Base-by-base conservation (phyloP, 2,797 vertebrate genomes). In the Psittacula derbiana region DNA sequence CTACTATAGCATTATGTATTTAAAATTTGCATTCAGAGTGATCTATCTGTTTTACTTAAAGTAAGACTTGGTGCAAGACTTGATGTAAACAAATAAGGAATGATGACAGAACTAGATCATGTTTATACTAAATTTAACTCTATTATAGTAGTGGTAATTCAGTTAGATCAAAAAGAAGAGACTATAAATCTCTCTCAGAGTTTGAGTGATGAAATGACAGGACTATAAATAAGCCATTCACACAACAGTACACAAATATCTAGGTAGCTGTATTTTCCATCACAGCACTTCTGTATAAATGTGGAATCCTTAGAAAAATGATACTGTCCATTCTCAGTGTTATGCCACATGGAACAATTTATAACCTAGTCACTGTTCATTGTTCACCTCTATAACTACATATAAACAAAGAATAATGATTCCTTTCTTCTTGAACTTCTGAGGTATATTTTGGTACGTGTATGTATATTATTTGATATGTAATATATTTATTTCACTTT, bases 401-500 rank as follows among this genome's bases (percentile, higher is more conserved):
- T 31, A 55, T 65, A 66, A 65, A 86, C 67, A 76, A 58, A 62
- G 67, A 84, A 84, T 92, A 80, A 80, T 52, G 55, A 66, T 55
- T 75, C 47, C 31, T 88, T 83, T 94, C n/a, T 83, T 83, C 88
- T 20, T 90, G 62, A 81, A 79, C 33, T 84, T 61, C 62, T 81
- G 62, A 81, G 80, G 84, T 91, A 9, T 44, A 65, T 78, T 84
- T 79, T 21, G 16, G 30, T 86, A n/a, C 2, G 20, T 53, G 21
- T 25, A 31, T 50, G 11, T 70, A 18, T 84, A 31, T 81, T 92
- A 65, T 84, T 96, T 93, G 80, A 81, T 38, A 53, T 33, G 28
- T 43, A 33, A 64, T 80, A 18, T 30, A 86, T 82, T 87, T 79
- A 73, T 94, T 91, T 86, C 62, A 79, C 43, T 95, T 81, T 88